Conservation (phyloP, 2,888 invertebrate species). For the Tenthredo livida region DNA sequence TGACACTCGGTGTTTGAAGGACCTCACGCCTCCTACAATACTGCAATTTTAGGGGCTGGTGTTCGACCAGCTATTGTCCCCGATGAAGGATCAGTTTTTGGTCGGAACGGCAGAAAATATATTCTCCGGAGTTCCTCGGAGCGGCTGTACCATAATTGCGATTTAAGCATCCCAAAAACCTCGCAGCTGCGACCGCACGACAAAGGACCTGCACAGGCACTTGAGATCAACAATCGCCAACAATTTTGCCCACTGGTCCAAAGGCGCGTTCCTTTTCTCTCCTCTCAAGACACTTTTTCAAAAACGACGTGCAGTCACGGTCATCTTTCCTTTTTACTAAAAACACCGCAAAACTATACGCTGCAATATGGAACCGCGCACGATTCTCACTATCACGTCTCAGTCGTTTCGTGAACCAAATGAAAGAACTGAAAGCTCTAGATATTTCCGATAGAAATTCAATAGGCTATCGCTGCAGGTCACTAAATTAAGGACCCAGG, state of each 20-base stretch:
- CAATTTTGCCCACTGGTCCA: conserved; percentile 37
- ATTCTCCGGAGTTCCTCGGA: conserved; percentile 26
- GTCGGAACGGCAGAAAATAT: conserved; percentile 54
- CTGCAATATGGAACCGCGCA: neutral
- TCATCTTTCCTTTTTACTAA: neutral
- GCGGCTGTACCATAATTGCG: conserved; percentile 70
- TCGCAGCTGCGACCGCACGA: conserved; percentile 66
- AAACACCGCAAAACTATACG: neutral
- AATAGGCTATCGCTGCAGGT: neutral
- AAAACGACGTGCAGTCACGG: neutral
- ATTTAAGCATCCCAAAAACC: conserved; percentile 66
- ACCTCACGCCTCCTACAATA: conserved; percentile 69
- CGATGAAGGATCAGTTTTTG: conserved; percentile 55
- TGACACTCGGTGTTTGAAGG: conserved; percentile 61
- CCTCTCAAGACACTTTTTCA: neutral
- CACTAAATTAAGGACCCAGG: neutral
- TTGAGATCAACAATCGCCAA: conserved; percentile 45
- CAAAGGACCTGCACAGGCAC: conserved; percentile 56
- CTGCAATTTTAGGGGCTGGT: conserved; percentile 52
- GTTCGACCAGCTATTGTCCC: conserved; percentile 51
- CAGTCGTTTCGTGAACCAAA: neutral
- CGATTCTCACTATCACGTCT: neutral
- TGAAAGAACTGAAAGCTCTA: neutral
- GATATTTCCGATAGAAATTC: neutral
- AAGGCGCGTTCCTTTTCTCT: conserved; percentile 22